Conservation (phyloP, 2,113 vertebrate genomes). For the Scophthalmus maximus region DNA sequence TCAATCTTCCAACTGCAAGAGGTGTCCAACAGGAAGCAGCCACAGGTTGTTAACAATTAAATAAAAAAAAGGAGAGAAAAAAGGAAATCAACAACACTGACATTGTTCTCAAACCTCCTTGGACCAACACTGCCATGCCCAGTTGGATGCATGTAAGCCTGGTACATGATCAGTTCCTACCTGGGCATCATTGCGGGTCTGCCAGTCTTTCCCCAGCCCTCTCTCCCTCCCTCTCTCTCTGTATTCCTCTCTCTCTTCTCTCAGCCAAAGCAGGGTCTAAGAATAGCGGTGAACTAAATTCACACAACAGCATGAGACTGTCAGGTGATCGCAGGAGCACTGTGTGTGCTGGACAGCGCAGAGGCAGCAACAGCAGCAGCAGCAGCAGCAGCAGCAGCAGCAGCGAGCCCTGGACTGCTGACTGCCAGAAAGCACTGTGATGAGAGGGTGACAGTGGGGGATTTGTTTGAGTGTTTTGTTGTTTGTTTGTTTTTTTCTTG, state of each 20-base stretch:
- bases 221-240: conserved; percentile 66
- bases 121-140: conserved; percentile 2
- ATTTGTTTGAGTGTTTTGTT: conserved; percentile 48
- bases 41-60: not conserved
- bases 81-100: not conserved
- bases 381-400: conserved; percentile 63
- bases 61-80: not conserved
- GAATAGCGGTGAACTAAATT: conserved; percentile 93
- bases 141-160: conserved; percentile 13
- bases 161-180: conserved; percentile 76
- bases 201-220: conserved; percentile 75
- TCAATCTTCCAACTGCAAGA: conserved; percentile 14
- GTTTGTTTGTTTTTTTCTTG: conserved; percentile 40
- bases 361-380: conserved; percentile 63
- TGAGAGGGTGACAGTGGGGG: conserved; percentile 56
- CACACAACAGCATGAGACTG: conserved; percentile 94
- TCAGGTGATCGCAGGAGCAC: conserved; percentile 90
- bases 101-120: not conserved
- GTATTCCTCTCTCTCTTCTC: conserved; percentile 73
- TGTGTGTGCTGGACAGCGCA: conserved; percentile 75
- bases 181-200: conserved; percentile 86
- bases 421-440: conserved; percentile 61
- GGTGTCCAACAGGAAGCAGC: not conserved
- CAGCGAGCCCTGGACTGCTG: conserved; percentile 38
- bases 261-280: conserved; percentile 88